Evolutionary conservation across 2,888 invertebrate species (phyloP), one percentile per base, ranked within the genome.

Genomic region (Rhagium mordax): DNA sequence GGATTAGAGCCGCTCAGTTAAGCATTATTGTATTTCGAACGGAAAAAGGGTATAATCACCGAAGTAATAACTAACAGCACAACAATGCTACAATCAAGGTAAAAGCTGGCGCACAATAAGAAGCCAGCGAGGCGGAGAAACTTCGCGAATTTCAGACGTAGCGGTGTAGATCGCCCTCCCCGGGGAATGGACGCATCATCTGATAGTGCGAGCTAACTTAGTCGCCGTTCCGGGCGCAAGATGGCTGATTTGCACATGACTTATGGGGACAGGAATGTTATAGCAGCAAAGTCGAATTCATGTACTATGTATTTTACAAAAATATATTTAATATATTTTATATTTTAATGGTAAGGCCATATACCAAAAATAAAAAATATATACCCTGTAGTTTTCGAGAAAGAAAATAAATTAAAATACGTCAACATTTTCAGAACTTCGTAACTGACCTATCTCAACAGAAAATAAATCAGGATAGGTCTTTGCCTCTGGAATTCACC

Each of bases 1-100:
- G 78, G 78, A 81, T 81, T 81, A 79, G 78, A 62, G 70, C 66
- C 70, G 77, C 77, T 79, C 78, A 80, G 77, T 81, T 80, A 78
- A 76, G 78, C 79, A 72, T 77, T 75, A 79, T 79, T 80, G 80
- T 80, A 74, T 78, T 77, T 67, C 74, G 65, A 77, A 76, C 67
- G 72, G 70, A 73, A 78, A 79, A 75, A 62, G 70, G 70, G 70
- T 72, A 73, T 78, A 80, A 79, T 79, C 80, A 71, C 74, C 72
- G 67, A 77, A 76, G 82, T 78, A 81, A 82, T 82, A 82, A 81
- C 82, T 81, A 80, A 82, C 81, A 80, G 79, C 78, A 79, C 78
- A 82, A 85, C 84, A 85, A 84, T 84, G 82, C 81, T 80, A 84
- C 83, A 85, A 85, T 85, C 84, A 85, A 84, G 83, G 78, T 74